A percentile compares a stretch with the other conserved stretches of the same genome.
Evolutionary conservation across 1,140 invertebrate species (phyloP).

Genomic region (Brachionus plicatilis): DNA sequence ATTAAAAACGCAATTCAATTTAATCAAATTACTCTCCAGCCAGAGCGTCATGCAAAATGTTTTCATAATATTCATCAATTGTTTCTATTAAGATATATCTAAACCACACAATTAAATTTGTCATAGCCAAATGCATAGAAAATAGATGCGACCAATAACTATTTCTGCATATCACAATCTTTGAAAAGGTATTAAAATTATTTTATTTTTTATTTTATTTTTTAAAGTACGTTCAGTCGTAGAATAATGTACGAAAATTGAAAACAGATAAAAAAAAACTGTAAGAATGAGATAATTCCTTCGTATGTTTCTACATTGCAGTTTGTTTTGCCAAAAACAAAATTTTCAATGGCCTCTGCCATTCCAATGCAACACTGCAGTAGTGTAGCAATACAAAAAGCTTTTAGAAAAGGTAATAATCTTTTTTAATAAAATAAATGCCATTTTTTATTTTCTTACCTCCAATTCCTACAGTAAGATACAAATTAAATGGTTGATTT

Average conservation of each 20-base stretch:
- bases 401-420: background rate
- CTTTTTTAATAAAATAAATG: background rate
- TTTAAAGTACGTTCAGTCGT: background rate
- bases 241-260: slow-evolving; percentile 31
- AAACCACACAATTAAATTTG: slow-evolving; percentile 37
- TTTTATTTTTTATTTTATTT: background rate
- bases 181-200: background rate
- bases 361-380: slow-evolving; percentile 17
- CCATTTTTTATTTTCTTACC: background rate
- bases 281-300: background rate
- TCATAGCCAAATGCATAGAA: slow-evolving; percentile 27
- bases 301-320: slow-evolving; percentile 8
- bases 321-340: background rate
- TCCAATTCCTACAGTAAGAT: slow-evolving; percentile 18
- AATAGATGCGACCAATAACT: background rate
- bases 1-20: background rate
- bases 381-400: slow-evolving; percentile 7
- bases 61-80: slow-evolving; percentile 35
- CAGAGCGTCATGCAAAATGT: background rate
- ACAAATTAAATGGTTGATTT: slow-evolving; percentile 35
- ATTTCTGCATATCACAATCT: slow-evolving; percentile 19
- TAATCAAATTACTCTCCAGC: background rate
- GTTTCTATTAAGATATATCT: slow-evolving; percentile 26
- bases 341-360: slow-evolving; percentile 20
- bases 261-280: slow-evolving; percentile 27